Evolutionary conservation across 2,113 vertebrate species (phyloP), one percentile per base, ranked within the genome.

Genomic region (Catharus fuscescens): DNA sequence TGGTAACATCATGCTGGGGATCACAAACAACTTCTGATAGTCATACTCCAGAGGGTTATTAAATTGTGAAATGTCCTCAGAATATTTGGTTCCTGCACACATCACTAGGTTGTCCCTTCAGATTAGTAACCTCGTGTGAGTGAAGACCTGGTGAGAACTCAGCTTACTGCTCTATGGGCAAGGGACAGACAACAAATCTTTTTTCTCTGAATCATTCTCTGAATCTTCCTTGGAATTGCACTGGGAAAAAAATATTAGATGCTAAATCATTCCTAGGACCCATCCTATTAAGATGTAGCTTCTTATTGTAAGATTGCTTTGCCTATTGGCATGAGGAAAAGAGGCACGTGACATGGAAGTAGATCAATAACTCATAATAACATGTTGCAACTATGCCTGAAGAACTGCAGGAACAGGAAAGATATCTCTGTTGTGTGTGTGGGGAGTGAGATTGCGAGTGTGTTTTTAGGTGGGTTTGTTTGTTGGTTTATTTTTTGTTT

Each of bases 51-150:
- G 45, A 54, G 44, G 31, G 3, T 93, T 90, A 94, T 96, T 88
- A 96, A 97, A 96, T 76, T 92, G 42, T 71, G 57, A 96, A 65
- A 47, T 65, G 36, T 57, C 38, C 66, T 95, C 53, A 74, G 72
- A 96, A 62, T 94, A 80, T 92, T 93, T 61, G 92, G 36, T 86
- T 64, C 45, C 54, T 88, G 67, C 44, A 76, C 62, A 79, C 14
- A 60, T 83, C 70, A 86, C 61, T 73, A 72, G 8, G 28, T 53
- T 95, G 47, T 83, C 23, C 59, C 36, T 82, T 86, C 91, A 60
- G 20, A 57, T 71, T 96, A 88, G 61, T 44, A 70, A 76, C 18
- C 71, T 61, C 10, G 23, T 76, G 9, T 78, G 82, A 79, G 13
- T 80, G 64, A 91, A 94, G 36, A 79, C 18, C 18, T 57, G n/a